Conservation (phyloP, 2,113 vertebrate genomes). For the Elgaria multicarinata region DNA sequence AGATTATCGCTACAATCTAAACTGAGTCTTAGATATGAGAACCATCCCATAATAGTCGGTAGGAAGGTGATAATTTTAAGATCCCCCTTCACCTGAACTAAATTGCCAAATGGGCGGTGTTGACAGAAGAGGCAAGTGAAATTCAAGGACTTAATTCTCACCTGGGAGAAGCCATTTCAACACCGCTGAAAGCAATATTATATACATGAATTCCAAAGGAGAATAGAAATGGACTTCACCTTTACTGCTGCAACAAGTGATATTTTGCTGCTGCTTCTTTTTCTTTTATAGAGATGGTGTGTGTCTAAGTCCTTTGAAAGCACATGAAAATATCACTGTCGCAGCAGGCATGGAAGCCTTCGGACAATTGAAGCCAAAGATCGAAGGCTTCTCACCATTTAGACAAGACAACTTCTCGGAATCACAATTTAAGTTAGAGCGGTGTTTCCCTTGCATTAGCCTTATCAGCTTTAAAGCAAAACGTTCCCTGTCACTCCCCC, state of each 20-base stretch:
- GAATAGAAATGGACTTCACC: neutral
- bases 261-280: neutral
- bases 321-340: neutral
- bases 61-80: neutral
- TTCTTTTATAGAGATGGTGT: too few species aligned
- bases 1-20: neutral
- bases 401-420: neutral
- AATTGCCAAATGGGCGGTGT: neutral
- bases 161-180: neutral
- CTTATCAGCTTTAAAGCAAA: constrained; percentile 1
- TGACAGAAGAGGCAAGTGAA: neutral
- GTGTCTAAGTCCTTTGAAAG: neutral
- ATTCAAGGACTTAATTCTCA: neutral
- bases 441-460: neutral
- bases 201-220: neutral
- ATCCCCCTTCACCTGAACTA: neutral
- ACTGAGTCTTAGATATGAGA: neutral
- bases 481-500: neutral
- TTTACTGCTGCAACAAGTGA: neutral
- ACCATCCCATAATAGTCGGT: neutral
- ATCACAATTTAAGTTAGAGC: neutral
- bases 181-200: neutral
- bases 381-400: neutral
- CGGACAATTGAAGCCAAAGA: neutral
- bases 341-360: neutral